Conservation (phyloP, 2,888 invertebrate genomes). For the Nineta flava region DNA sequence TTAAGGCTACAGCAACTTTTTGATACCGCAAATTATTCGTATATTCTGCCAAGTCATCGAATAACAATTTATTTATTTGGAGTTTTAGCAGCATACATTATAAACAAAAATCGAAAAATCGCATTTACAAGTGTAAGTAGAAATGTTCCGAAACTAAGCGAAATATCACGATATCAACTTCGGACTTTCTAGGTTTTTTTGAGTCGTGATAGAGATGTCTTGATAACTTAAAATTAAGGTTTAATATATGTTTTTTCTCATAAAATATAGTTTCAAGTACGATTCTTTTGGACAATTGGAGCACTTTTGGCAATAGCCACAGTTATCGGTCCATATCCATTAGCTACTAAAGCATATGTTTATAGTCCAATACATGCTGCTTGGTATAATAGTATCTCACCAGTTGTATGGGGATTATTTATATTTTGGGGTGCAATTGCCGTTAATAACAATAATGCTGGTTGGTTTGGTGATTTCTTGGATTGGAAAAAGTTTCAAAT, state of each 20-base stretch:
- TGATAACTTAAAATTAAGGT: background rate
- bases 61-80: slow-evolving; percentile 39
- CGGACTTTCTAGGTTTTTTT: too few species aligned
- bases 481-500: slow-evolving; percentile 36
- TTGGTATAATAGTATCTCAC: slow-evolving; percentile 37
- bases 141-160: too few species aligned
- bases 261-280: slow-evolving; percentile 27
- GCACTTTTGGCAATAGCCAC: slow-evolving; percentile 27
- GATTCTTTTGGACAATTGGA: slow-evolving; percentile 28
- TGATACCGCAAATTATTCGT: slow-evolving; percentile 33
- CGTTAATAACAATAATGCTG: slow-evolving; percentile 30
- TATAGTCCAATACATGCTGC: slow-evolving; percentile 35
- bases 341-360: slow-evolving; percentile 33
- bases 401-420: slow-evolving; percentile 38
- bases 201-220: background rate
- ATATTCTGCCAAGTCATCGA: slow-evolving; percentile 38
- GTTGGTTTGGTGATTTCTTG: slow-evolving; percentile 31
- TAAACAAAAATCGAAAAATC: background rate
- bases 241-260: background rate
- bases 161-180: too few species aligned
- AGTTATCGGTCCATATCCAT: slow-evolving; percentile 34
- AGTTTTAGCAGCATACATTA: slow-evolving; percentile 34
- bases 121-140: too few species aligned
- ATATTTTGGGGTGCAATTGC: slow-evolving; percentile 36
- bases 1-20: slow-evolving; percentile 33